Percentiles rank a stretch among this genome's conserved stretches.
phyloP scores from a whole-genome alignment of 2,113 vertebrate species.

The Onychostruthus taczanowskii region DNA sequence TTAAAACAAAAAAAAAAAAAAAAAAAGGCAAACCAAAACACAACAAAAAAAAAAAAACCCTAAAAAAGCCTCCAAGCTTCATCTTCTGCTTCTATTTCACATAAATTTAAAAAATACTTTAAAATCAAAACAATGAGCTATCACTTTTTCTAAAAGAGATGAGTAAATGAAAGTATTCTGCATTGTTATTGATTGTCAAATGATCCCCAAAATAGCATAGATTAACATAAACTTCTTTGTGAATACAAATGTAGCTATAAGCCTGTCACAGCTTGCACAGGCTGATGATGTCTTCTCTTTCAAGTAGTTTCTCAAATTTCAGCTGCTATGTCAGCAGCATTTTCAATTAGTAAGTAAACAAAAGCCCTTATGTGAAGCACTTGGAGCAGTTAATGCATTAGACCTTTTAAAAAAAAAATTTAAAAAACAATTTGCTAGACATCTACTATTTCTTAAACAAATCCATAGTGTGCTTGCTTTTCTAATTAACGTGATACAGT shows the following conservation, averaged over 20 bases:
- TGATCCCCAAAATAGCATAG: neutral
- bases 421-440: neutral
- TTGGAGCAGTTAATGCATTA: neutral
- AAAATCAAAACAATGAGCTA: neutral
- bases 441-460: neutral
- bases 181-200: neutral
- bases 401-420: neutral
- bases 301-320: neutral
- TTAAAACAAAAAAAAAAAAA: neutral
- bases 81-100: neutral
- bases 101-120: neutral
- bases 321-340: neutral
- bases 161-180: neutral
- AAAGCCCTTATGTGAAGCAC: neutral
- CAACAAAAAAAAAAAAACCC: no score
- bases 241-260: neutral
- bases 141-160: neutral
- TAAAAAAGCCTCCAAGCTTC: neutral
- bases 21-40: neutral
- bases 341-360: neutral
- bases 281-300: neutral
- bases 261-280: neutral
- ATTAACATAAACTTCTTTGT: neutral
- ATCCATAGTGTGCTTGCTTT: neutral
- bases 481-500: neutral